Percentiles rank a stretch among this genome's conserved stretches.
phyloP scores from a whole-genome alignment of 2,888 invertebrate species.

The Anorthoa munda region DNA sequence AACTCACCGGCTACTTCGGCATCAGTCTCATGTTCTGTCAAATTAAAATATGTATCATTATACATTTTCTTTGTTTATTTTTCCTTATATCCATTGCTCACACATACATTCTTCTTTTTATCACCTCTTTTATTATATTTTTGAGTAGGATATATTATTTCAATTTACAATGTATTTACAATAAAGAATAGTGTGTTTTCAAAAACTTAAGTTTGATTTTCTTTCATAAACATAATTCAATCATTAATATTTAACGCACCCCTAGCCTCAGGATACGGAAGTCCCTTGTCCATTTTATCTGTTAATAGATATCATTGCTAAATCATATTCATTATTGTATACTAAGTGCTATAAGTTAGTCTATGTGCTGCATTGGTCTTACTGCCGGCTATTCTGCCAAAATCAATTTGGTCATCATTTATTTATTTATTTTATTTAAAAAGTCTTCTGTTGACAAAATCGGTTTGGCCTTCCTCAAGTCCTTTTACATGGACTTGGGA shows the following conservation, averaged over 20 bases:
- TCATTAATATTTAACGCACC: conserved; percentile 28
- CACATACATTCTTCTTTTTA: background rate
- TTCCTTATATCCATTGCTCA: background rate
- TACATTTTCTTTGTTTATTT: background rate
- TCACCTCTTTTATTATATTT: background rate
- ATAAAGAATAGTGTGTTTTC: background rate
- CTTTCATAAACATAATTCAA: background rate
- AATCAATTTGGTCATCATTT: background rate
- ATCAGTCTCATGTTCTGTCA: conserved; percentile 26
- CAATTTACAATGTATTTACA: background rate
- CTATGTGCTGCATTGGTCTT: background rate
- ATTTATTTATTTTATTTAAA: too few species aligned
- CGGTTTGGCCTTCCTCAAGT: too few species aligned
- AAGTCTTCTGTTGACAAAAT: too few species aligned
- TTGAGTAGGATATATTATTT: background rate
- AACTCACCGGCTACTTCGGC: conserved; percentile 18
- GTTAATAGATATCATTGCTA: conserved; percentile 15
- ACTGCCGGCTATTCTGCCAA: background rate
- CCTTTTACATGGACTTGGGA: too few species aligned
- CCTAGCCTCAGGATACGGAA: conserved; percentile 10
- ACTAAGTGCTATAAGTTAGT: background rate
- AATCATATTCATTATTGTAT: background rate
- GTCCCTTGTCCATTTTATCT: background rate
- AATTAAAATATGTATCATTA: conserved; percentile 6
- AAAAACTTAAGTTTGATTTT: background rate